Evolutionary conservation across 2,113 vertebrate genomes (phyloP), one percentile per base, ranked within the genome.

Genomic region (Bubo blakistoni): DNA sequence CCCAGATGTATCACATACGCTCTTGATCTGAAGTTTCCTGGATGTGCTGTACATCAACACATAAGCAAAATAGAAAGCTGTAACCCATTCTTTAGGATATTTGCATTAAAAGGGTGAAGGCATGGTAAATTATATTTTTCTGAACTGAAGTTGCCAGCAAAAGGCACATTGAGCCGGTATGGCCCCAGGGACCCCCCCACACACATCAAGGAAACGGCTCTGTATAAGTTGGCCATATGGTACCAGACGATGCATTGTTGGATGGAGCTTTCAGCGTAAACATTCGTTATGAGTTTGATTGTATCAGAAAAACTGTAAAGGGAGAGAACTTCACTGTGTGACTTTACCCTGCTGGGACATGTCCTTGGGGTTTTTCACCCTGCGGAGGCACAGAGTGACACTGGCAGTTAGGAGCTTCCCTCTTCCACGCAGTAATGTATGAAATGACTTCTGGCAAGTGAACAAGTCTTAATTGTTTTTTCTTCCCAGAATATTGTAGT

Each of bases 141-240:
- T 49, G 17, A 86, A 54, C 22, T 47, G n/a, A 86, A 81, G 65
- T 22, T 85, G 32, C 51, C 51, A 57, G 38, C 47, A 46, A 57
- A 86, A 82, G 29, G 44, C 32, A 61, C 20, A 4, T 7, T 5
- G 26, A 70, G 55, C 27, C 51, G 47, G 16, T 54, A 10, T 22
- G 30, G 30, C 26, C 74, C 40, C 55, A 47, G 46, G 51, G 66
- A 59, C 20, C 13, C 8, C 10, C 6, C 9, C 2, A 18, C 29
- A 14, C 9, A 15, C 1, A 0, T n/a, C 46, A 76, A 74, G 57
- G 51, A 70, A 76, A 20, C 2, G 2, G 36, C 15, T 70, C 34
- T 59, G n/a, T 44, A 1, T 24, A 34, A 32, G 16, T 70, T 65
- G 65, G 73, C 38, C 5, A 10, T 54, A 26, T 0, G 0, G 29